Evolutionary conservation across 2,113 vertebrate genomes (phyloP).

Genomic region (Nothoprocta pentlandii): DNA sequence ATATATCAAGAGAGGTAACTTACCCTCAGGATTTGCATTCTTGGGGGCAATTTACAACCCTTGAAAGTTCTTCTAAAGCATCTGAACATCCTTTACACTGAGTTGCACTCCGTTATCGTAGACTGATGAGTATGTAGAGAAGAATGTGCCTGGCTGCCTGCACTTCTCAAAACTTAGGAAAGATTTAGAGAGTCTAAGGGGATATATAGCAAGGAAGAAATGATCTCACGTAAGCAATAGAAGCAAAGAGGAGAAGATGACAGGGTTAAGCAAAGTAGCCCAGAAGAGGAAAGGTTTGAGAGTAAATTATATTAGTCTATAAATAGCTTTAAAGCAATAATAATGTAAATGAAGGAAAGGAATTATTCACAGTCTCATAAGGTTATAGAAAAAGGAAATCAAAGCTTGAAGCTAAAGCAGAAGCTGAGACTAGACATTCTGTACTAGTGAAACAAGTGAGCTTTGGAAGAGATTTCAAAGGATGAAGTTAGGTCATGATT

Average conservation of each 20-base stretch:
- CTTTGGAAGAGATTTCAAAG: background rate
- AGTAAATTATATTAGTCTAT: background rate
- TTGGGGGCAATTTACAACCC: background rate
- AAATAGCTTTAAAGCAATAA: conserved; percentile 23
- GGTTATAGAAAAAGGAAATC: background rate
- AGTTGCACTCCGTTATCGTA: background rate
- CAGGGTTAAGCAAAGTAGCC: background rate
- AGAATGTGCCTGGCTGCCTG: background rate
- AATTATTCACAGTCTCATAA: background rate
- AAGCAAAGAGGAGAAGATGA: background rate
- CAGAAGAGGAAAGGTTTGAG: background rate
- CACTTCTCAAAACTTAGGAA: background rate
- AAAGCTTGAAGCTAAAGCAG: background rate
- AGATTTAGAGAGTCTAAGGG: background rate
- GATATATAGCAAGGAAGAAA: background rate
- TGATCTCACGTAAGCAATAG: fast-evolving
- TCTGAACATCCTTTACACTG: background rate
- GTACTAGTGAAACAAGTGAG: background rate
- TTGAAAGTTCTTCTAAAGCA: background rate
- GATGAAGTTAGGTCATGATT: background rate
- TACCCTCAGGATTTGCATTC: background rate
- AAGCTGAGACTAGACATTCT: background rate
- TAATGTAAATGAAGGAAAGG: conserved; percentile 15
- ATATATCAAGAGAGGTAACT: background rate
- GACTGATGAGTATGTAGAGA: background rate